Percentiles rank a stretch among this genome's conserved stretches.
Conservation (phyloP, 2,888 invertebrate species). For the Bimastos eiseni region DNA sequence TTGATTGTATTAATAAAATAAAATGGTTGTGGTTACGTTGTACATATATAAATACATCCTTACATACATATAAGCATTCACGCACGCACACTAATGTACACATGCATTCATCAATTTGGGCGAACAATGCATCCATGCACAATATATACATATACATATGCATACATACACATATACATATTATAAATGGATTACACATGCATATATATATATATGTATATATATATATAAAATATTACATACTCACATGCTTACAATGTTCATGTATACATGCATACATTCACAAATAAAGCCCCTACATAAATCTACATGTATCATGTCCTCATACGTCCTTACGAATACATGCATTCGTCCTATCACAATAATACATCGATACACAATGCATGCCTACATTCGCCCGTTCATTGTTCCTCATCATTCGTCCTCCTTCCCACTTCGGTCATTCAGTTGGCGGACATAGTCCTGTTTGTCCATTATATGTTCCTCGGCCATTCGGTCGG, state of each 20-base stretch:
- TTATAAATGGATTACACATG: no score
- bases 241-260: neutral
- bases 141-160: neutral
- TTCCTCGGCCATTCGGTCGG: neutral
- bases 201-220: neutral
- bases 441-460: neutral
- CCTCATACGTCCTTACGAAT: no score
- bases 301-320: no score
- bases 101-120: no score
- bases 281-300: neutral
- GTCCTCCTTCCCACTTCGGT: neutral
- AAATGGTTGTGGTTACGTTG: no score
- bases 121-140: no score
- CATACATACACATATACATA: neutral
- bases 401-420: no score
- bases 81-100: neutral
- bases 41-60: neutral
- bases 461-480: neutral
- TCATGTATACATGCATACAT: neutral
- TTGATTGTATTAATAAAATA: no score
- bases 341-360: no score
- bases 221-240: neutral
- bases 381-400: no score
- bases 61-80: neutral
- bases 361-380: no score